phyloP scores from a whole-genome alignment of 2,888 invertebrate species.

The Fissipunctia ypsillon region DNA sequence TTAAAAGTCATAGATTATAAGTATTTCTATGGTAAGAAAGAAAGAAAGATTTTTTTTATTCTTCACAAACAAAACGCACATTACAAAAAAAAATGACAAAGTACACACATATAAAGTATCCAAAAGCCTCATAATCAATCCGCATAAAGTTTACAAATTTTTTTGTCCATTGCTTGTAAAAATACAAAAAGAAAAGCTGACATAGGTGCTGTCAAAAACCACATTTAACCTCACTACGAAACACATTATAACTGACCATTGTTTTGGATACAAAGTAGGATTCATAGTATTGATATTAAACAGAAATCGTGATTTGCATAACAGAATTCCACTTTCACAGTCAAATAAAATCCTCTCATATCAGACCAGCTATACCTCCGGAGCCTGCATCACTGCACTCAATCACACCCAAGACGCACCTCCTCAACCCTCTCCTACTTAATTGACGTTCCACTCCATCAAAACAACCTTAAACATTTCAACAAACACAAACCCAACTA shows the following conservation, averaged over 20 bases:
- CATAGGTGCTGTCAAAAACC: neutral
- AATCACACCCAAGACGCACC: slow-evolving; percentile 83
- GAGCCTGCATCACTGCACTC: slow-evolving; percentile 88
- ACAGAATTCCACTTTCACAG: slow-evolving; percentile 2
- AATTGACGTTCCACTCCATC: slow-evolving; percentile 90
- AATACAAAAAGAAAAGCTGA: neutral
- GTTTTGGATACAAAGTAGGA: neutral
- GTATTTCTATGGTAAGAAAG: too few species aligned
- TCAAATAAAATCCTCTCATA: slow-evolving; percentile 45
- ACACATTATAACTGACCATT: neutral
- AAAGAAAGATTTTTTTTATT: too few species aligned
- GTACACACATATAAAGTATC: too few species aligned
- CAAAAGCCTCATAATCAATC: too few species aligned
- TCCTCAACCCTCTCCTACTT: slow-evolving; percentile 85
- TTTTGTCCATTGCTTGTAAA: too few species aligned
- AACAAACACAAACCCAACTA: slow-evolving; percentile 67
- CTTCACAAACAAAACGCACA: too few species aligned
- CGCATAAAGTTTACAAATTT: too few species aligned
- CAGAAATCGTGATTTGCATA: slow-evolving; percentile 7
- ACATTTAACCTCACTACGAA: neutral
- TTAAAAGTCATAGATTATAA: too few species aligned
- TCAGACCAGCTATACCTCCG: slow-evolving; percentile 70
- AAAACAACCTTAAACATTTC: slow-evolving; percentile 83
- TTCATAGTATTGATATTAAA: neutral
- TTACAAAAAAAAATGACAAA: too few species aligned